Conservation (phyloP, 2,888 invertebrate genomes). For the Volucella zonaria region DNA sequence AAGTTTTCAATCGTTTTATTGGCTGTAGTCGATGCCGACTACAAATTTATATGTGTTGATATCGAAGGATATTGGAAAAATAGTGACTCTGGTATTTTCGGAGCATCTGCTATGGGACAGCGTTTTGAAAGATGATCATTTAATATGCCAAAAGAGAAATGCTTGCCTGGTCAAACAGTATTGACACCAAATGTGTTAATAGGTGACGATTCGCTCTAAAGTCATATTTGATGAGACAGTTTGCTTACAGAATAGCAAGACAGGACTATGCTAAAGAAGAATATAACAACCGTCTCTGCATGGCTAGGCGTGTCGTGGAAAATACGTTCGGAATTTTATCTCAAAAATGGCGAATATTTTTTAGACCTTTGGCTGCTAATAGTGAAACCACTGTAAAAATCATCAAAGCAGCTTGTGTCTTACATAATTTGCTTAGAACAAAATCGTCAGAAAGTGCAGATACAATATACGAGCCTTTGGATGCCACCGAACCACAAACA, state of each 20-base stretch:
- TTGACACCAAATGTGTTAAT: not conserved
- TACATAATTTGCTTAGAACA: no score
- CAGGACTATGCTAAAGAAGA: no score
- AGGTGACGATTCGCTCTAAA: slow-evolving; percentile 30
- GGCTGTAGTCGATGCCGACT: no score
- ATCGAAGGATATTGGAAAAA: slow-evolving; percentile 33
- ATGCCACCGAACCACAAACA: not conserved
- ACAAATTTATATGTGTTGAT: slow-evolving; percentile 17
- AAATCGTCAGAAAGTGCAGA: not conserved
- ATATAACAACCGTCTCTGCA: no score
- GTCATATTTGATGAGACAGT: slow-evolving; percentile 26
- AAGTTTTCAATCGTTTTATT: no score
- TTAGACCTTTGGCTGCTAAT: no score
- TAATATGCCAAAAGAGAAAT: slow-evolving; percentile 8
- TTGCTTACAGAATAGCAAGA: not conserved
- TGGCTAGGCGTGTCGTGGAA: no score
- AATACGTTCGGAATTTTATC: no score
- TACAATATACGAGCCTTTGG: slow-evolving; percentile 3
- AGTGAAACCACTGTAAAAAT: no score
- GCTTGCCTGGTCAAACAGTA: no score
- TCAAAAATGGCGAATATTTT: no score
- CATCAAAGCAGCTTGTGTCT: no score
- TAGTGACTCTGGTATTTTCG: slow-evolving; percentile 22
- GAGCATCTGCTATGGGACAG: not conserved
- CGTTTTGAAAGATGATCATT: slow-evolving; percentile 1